Evolutionary conservation across 2,888 invertebrate species (phyloP).

Genomic region (Philhelius pedissequus): DNA sequence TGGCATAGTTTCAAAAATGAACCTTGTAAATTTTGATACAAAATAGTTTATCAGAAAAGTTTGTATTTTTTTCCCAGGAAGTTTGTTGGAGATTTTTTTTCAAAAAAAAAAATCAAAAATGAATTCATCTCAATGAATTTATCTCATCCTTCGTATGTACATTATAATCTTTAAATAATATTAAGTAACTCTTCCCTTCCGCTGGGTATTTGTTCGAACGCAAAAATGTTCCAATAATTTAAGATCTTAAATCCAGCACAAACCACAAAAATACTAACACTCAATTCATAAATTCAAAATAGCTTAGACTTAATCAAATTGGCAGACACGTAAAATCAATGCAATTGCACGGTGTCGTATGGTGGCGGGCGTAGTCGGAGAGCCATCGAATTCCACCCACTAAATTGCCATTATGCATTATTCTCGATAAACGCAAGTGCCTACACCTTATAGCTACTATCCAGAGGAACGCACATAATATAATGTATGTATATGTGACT

Average conservation of each 20-base stretch:
- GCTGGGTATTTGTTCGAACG: too few species aligned
- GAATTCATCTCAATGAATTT: too few species aligned
- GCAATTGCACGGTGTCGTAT: slow-evolving; percentile 40
- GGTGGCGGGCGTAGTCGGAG: background rate
- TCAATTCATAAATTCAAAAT: slow-evolving; percentile 13
- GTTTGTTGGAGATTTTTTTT: too few species aligned
- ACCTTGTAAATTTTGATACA: too few species aligned
- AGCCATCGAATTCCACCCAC: background rate
- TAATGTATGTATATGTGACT: background rate
- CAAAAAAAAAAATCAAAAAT: too few species aligned
- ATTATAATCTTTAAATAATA: too few species aligned
- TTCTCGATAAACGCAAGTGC: slow-evolving; percentile 8
- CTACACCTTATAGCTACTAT: background rate
- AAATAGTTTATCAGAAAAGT: too few species aligned
- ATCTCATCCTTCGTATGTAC: too few species aligned
- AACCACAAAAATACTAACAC: background rate
- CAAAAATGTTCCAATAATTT: slow-evolving; percentile 13
- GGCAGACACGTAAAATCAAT: slow-evolving; percentile 43
- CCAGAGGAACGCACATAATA: background rate
- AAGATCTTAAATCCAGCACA: background rate
- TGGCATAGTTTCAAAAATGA: too few species aligned
- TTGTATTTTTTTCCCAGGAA: too few species aligned
- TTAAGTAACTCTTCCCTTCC: too few species aligned
- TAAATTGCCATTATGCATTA: slow-evolving; percentile 46
- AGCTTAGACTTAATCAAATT: background rate